A percentile compares a stretch with the other conserved stretches of the same genome.
phyloP scores from a whole-genome alignment of 2,113 vertebrate species.

The Mystacornis crossleyi region DNA sequence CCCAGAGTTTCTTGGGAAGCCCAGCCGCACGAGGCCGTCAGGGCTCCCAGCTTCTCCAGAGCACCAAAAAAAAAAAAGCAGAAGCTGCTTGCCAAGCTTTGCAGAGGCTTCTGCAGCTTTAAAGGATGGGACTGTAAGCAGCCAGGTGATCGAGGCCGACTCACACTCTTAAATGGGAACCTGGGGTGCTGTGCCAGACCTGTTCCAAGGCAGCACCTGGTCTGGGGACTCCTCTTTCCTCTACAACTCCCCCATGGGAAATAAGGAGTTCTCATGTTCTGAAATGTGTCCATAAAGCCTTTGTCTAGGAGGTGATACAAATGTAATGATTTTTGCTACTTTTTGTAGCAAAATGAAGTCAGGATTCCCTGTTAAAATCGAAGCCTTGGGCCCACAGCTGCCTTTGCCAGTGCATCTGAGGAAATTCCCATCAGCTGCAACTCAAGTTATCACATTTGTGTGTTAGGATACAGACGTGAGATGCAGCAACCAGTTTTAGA shows the following conservation, averaged over 20 bases:
- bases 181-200: background rate
- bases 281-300: background rate
- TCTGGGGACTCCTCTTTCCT: background rate
- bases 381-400: background rate
- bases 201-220: background rate
- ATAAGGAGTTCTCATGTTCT: background rate
- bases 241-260: background rate
- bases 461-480: background rate
- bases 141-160: background rate
- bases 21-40: too few species aligned
- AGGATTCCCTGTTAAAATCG: background rate
- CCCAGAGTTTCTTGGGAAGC: background rate
- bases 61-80: background rate
- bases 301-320: background rate
- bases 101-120: background rate
- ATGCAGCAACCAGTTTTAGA: background rate
- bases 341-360: background rate
- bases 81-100: background rate
- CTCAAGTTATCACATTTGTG: background rate
- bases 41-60: background rate
- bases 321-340: background rate
- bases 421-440: background rate
- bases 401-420: background rate
- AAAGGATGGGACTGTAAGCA: background rate
- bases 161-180: background rate